Evolutionary conservation across 2,888 invertebrate genomes (phyloP).

Genomic region (Synanthedon tipuliformis): DNA sequence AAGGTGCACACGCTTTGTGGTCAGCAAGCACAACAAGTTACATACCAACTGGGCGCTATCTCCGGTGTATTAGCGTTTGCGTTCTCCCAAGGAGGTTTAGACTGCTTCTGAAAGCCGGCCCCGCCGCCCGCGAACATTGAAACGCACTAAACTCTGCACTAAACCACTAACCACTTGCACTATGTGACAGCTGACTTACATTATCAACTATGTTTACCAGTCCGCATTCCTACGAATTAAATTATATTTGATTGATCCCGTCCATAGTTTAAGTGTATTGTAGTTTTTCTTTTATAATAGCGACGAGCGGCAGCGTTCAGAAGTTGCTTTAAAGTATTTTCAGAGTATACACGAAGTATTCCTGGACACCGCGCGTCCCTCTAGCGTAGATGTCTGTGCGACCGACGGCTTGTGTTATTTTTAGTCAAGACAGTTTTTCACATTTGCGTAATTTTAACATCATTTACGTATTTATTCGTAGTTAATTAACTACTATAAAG

Average conservation of each 20-base stretch:
- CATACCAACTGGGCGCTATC: constrained; percentile 41
- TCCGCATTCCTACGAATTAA: background rate
- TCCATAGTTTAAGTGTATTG: background rate
- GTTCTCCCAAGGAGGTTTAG: constrained; percentile 55
- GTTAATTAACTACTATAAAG: constrained; percentile 10
- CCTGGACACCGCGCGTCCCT: constrained; percentile 21
- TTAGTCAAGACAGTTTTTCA: constrained; percentile 26
- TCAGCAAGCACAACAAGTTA: constrained; percentile 3
- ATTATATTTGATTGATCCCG: background rate
- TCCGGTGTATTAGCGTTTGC: constrained; percentile 25
- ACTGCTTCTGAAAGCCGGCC: constrained; percentile 56
- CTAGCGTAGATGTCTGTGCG: constrained; percentile 22
- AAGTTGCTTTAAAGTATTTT: constrained; percentile 24
- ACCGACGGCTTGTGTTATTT: constrained; percentile 33
- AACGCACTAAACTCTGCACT: constrained; percentile 6
- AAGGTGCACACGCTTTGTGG: background rate
- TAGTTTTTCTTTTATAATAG: constrained; percentile 3
- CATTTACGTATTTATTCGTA: constrained; percentile 17
- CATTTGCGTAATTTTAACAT: constrained; percentile 28
- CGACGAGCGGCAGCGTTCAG: constrained; percentile 12
- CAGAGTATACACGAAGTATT: constrained; percentile 24
- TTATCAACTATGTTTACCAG: background rate
- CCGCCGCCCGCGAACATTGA: constrained; percentile 59
- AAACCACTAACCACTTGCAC: background rate
- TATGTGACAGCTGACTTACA: background rate